Evolutionary conservation across 2,113 vertebrate genomes (phyloP).

Genomic region (Mobula hypostoma): DNA sequence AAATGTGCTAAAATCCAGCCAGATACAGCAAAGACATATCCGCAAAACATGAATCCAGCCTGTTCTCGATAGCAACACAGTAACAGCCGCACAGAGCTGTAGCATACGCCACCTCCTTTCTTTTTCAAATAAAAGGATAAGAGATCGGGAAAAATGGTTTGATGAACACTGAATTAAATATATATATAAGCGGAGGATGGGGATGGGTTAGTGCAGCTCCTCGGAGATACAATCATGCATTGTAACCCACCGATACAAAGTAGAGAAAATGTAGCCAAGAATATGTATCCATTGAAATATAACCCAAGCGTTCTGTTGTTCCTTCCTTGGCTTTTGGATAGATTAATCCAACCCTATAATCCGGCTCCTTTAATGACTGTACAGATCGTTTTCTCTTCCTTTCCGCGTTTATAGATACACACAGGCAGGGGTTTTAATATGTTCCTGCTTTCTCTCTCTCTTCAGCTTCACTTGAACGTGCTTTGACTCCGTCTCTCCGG

Average conservation of each 20-base stretch:
- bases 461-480: not conserved
- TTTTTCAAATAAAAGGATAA: not conserved
- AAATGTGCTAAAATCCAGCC: conserved; percentile 33
- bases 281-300: conserved; percentile 33
- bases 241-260: conserved; percentile 29
- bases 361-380: not conserved
- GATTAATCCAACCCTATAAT: conserved; percentile 28
- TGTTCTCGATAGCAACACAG: conserved; percentile 59
- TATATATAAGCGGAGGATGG: not conserved
- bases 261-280: conserved; percentile 2
- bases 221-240: conserved; percentile 20
- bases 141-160: not conserved
- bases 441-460: conserved; percentile 28
- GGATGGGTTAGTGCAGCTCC: conserved; percentile 27
- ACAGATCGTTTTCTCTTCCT: not conserved
- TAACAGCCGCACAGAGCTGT: conserved; percentile 58
- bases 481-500: conserved; percentile 38
- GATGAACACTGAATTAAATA: conserved; percentile 25
- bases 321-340: not conserved
- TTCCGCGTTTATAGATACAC: not conserved
- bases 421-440: conserved; percentile 2
- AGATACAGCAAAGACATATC: conserved; percentile 72
- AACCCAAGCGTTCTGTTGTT: conserved; percentile 7
- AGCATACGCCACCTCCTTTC: conserved; percentile 80
- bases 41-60: conserved; percentile 94